Percentiles rank a stretch among this genome's conserved stretches.
Conservation (phyloP, 2,797 vertebrate genomes). For the Apogon hyalosoma region DNA sequence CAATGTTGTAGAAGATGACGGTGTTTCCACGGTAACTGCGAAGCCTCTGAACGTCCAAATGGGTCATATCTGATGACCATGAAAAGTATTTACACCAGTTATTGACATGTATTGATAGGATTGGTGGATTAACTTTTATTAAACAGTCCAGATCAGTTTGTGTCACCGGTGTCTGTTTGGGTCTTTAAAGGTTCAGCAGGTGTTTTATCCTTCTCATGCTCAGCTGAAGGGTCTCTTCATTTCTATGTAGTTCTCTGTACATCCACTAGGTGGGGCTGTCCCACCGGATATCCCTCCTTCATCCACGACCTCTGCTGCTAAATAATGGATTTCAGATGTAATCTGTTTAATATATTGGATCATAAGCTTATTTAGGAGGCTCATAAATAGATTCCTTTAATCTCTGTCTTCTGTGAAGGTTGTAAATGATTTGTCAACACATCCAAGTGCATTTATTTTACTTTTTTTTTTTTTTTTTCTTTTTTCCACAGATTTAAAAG, state of each 20-base stretch:
- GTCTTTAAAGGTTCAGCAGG: no score
- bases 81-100: no score
- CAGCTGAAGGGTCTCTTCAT: no score
- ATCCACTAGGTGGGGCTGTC: slow-evolving; percentile 49
- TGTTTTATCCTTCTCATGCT: no score
- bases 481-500: neutral
- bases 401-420: slow-evolving; percentile 24
- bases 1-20: no score
- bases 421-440: slow-evolving; percentile 26
- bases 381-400: slow-evolving; percentile 56
- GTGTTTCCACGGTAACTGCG: no score
- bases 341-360: slow-evolving; percentile 58
- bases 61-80: no score
- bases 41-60: no score
- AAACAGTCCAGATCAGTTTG: no score
- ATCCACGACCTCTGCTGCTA: slow-evolving; percentile 26
- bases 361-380: slow-evolving; percentile 34
- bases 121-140: no score
- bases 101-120: no score
- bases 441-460: slow-evolving; percentile 16
- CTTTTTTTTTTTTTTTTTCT: slow-evolving; percentile 16
- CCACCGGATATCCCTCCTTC: slow-evolving; percentile 11
- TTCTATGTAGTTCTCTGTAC: slow-evolving; percentile 3
- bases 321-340: slow-evolving; percentile 56
- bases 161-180: no score